Evolutionary conservation across 2,797 vertebrate genomes (phyloP), one percentile per base, ranked within the genome.

Genomic region (Diplodus sargus): DNA sequence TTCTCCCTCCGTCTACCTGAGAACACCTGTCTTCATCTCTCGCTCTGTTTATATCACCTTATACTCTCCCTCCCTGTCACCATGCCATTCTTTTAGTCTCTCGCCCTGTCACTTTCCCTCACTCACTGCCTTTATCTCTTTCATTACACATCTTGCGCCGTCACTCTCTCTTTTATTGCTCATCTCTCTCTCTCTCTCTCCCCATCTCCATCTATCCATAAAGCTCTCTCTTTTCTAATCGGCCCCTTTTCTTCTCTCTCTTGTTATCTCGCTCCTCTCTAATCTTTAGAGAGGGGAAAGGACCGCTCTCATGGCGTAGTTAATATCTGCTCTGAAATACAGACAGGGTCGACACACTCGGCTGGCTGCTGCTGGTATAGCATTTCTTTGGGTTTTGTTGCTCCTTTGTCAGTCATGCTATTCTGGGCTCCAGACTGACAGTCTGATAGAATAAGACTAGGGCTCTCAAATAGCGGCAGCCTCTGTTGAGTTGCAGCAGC

Each of bases 321-420:
- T 79, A 79, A 67, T 69, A 63, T 82, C 61, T 60, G 79, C 68
- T 49, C 45, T 62, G 70, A 77, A 60, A 61, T 18, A 65, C 53
- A 67, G 73, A 71, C 42, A 15, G 25, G 10, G 54, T 54, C 54
- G 84, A 67, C 75, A 69, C 73, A 62, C 34, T 68, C 15, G 76
- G 54, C 70, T 73, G 75, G 69, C 76, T 49, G 68, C 54, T 53
- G 64, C 54, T 60, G 45, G 2, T 70, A 6, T 53, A 79, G 62
- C 18, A 10, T 69, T 78, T 86, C 70, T 82, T 43, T 20, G 47
- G 80, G 53, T 82, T 77, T 66, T 67, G 71, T 77, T 86, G 79
- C 77, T 84, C 72, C 79, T 78, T 87, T 89, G 90, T 90, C 84
- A 84, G 85, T 89, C 82, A 65, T 39, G 74, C 82, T 91, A 84